A percentile compares a stretch with the other conserved stretches of the same genome.
phyloP scores from a whole-genome alignment of 2,888 invertebrate genomes.

The Archaeoteleia sp. region DNA sequence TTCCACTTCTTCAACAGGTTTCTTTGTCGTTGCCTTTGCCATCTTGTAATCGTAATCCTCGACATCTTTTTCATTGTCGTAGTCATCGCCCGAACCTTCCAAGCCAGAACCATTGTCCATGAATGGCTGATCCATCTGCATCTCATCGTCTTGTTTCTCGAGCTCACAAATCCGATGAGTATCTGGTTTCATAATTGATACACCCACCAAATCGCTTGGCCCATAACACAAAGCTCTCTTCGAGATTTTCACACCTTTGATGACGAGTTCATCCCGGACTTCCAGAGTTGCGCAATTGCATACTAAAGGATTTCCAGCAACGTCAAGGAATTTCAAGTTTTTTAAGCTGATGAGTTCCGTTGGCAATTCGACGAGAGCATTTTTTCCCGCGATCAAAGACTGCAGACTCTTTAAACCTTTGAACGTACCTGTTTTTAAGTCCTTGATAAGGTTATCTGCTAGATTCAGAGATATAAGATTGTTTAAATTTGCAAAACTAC shows the following conservation, averaged over 20 bases:
- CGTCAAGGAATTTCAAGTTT: conserved; percentile 79
- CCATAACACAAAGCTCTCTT: conserved; percentile 77
- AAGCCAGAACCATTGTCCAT: conserved; percentile 72
- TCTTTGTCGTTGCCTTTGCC: conserved; percentile 7
- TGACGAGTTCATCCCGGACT: conserved; percentile 79
- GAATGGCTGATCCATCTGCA: conserved; percentile 79
- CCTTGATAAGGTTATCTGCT: conserved; percentile 79
- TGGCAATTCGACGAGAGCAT: conserved; percentile 79
- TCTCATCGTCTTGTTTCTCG: conserved; percentile 66
- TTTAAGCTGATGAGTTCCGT: conserved; percentile 77
- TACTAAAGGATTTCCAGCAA: conserved; percentile 82
- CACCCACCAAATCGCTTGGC: conserved; percentile 77
- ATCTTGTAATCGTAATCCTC: conserved; percentile 20
- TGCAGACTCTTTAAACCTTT: conserved; percentile 77
- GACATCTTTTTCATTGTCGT: conserved; percentile 37
- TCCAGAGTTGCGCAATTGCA: conserved; percentile 83
- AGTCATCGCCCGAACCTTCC: conserved; percentile 58
- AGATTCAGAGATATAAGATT: conserved; percentile 79
- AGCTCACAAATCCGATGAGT: conserved; percentile 59
- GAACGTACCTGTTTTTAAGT: conserved; percentile 77
- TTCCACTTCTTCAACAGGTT: conserved; percentile 20
- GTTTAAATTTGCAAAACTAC: conserved; percentile 78
- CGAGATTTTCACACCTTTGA: conserved; percentile 61
- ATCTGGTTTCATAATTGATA: conserved; percentile 78
- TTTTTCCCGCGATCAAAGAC: conserved; percentile 80